These are phyloP conservation scores for Drosophila trapezifrons DNA, from an alignment of 1,140 invertebrate genomes.

Conservation along the genomic window DNA sequence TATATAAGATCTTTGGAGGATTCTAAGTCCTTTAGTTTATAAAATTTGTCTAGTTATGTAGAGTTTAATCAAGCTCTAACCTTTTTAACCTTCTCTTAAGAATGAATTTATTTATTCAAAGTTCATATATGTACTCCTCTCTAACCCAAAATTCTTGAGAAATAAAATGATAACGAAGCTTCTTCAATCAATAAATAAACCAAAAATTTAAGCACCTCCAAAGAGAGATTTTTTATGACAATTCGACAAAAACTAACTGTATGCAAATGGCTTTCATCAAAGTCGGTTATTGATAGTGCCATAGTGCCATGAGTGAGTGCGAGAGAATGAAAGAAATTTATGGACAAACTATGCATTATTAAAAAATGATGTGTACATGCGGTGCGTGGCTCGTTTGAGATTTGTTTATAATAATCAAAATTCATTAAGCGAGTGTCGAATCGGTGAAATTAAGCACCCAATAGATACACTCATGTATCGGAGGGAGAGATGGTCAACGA, in stretches of 20 bases:
- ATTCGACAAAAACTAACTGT: conserved; percentile 19
- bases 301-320: not conserved
- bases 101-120: too few relatives aligned
- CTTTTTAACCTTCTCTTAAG: too few relatives aligned
- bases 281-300: conserved; percentile 10
- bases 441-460: conserved; percentile 77
- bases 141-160: too few relatives aligned
- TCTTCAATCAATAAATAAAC: not conserved
- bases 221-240: conserved; percentile 7
- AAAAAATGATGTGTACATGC: conserved; percentile 81
- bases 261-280: conserved; percentile 19
- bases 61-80: too few relatives aligned
- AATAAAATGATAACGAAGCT: too few relatives aligned
- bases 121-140: too few relatives aligned
- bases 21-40: too few relatives aligned
- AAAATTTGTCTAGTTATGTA: too few relatives aligned
- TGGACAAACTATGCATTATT: conserved; percentile 83
- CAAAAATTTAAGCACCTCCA: not conserved
- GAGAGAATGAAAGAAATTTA: conserved; percentile 76
- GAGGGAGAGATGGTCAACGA: conserved; percentile 67
- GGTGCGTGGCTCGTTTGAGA: conserved; percentile 68
- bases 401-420: conserved; percentile 77
- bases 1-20: too few relatives aligned
- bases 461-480: conserved; percentile 58
- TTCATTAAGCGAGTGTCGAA: conserved; percentile 64